phyloP scores from a whole-genome alignment of 53 echinoderm and acorn worm genomes.

The Astropecten irregularis region DNA sequence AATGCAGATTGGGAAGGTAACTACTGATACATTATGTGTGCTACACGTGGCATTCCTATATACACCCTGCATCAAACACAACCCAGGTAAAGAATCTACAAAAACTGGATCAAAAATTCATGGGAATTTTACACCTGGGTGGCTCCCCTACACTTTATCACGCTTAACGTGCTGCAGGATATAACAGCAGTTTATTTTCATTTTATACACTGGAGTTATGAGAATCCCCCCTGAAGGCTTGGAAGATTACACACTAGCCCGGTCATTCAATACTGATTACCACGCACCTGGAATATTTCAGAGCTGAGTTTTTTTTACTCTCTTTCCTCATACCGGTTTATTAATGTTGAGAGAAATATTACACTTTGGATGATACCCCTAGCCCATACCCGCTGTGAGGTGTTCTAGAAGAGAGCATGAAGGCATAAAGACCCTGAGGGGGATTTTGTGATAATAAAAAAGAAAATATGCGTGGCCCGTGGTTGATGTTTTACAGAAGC shows the following conservation, averaged over 20 bases:
- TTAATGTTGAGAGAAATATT: conserved; percentile 33
- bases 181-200: conserved; percentile 26
- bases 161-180: conserved; percentile 23
- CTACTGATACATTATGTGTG: too few species aligned
- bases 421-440: conserved; percentile 3
- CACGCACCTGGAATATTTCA: conserved; percentile 45
- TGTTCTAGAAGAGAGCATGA: neutral
- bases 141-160: conserved; percentile 9
- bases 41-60: too few species aligned
- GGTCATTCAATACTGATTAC: conserved; percentile 56
- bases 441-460: too few species aligned
- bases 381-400: neutral
- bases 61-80: too few species aligned
- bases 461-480: too few species aligned
- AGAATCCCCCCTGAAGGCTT: conserved; percentile 13
- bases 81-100: too few species aligned
- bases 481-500: too few species aligned
- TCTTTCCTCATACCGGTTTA: neutral
- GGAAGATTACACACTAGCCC: conserved; percentile 30
- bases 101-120: conserved; percentile 47
- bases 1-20: conserved; percentile 18
- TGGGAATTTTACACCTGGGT: conserved; percentile 43
- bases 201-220: neutral
- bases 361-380: conserved; percentile 15
- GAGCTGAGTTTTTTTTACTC: conserved; percentile 19